A percentile compares a stretch with the other conserved stretches of the same genome.
These are phyloP conservation scores for Neodiprion virginianus DNA, from an alignment of 1,140 invertebrate species.

Conservation along the genomic window DNA sequence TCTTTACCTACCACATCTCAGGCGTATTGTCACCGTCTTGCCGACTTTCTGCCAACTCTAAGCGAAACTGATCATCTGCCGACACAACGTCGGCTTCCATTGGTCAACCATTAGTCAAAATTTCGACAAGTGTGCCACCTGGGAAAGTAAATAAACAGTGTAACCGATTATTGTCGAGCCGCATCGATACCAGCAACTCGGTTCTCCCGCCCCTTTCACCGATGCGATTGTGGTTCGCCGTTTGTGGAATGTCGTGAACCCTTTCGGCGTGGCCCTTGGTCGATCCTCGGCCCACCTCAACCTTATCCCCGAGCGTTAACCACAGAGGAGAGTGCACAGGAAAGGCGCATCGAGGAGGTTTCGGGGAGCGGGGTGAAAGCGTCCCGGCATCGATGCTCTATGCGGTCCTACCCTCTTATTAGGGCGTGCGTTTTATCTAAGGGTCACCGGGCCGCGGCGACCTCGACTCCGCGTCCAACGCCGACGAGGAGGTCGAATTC, in stretches of 20 bases:
- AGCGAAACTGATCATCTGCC: too few species aligned
- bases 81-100: too few species aligned
- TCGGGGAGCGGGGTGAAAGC: slow-evolving; percentile 15
- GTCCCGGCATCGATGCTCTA: not conserved
- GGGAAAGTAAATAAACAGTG: too few species aligned
- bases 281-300: slow-evolving; percentile 26
- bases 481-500: slow-evolving; percentile 53
- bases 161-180: too few species aligned
- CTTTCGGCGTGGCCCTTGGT: not conserved
- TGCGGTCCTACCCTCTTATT: slow-evolving; percentile 59
- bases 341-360: slow-evolving; percentile 25
- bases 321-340: slow-evolving; percentile 36
- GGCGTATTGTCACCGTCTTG: too few species aligned
- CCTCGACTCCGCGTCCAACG: slow-evolving; percentile 52
- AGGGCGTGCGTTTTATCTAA: slow-evolving; percentile 62
- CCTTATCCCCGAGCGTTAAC: slow-evolving; percentile 46
- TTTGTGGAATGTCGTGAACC: slow-evolving; percentile 38
- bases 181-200: too few species aligned
- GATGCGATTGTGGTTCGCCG: too few species aligned
- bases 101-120: too few species aligned
- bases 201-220: too few species aligned
- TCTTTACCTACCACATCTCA: too few species aligned
- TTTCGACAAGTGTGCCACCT: too few species aligned
- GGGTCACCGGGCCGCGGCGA: slow-evolving; percentile 57
- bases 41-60: too few species aligned